Evolutionary conservation across 1,140 invertebrate genomes (phyloP).

Genomic region (Mesaphorura yosii): DNA sequence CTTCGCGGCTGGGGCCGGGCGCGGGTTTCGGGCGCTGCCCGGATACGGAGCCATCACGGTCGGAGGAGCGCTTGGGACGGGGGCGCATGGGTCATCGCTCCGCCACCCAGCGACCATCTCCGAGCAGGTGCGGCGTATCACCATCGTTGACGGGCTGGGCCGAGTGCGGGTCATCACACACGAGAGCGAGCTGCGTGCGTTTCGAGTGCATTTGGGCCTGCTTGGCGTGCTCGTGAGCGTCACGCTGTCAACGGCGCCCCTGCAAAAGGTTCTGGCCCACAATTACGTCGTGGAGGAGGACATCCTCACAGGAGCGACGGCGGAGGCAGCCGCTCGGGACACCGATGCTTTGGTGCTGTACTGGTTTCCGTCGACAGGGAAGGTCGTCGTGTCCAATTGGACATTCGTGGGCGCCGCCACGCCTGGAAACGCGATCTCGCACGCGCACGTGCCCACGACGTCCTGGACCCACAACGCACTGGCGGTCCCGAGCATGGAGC

Average conservation of each 20-base stretch:
- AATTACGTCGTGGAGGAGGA: neutral
- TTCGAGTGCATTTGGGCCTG: conserved; percentile 17
- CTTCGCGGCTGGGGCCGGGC: neutral
- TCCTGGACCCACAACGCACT: neutral
- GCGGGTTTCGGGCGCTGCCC: neutral
- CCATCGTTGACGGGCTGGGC: neutral
- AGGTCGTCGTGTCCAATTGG: neutral
- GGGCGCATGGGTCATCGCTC: neutral
- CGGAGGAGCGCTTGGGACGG: conserved; percentile 6
- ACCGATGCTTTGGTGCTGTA: neutral
- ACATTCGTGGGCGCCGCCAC: neutral
- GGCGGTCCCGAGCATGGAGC: neutral
- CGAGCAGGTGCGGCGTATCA: neutral
- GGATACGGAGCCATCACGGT: conserved; percentile 17
- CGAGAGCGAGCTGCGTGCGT: conserved; percentile 4
- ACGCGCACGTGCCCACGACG: neutral
- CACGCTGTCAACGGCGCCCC: conserved; percentile 9
- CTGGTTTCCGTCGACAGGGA: neutral
- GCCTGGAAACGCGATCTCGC: neutral
- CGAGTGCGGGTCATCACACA: neutral
- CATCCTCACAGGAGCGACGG: neutral
- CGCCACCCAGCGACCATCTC: neutral
- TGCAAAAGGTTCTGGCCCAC: neutral
- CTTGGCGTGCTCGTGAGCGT: conserved; percentile 10
- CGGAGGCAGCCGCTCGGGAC: neutral